Evolutionary conservation across 2,888 invertebrate genomes (phyloP), one percentile per base, ranked within the genome.

Genomic region (Malthinus seriepunctatus): DNA sequence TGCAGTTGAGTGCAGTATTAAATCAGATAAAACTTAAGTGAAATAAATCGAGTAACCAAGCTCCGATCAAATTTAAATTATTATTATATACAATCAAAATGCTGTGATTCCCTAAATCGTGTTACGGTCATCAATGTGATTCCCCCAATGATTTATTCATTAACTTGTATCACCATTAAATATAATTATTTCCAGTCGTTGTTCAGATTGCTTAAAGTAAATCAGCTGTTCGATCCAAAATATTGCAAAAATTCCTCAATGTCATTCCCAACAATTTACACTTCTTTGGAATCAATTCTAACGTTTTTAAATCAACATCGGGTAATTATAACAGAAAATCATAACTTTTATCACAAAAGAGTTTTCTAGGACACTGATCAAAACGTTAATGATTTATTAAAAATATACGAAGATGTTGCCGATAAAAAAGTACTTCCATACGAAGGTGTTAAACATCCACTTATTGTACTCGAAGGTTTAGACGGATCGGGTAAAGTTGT

Each of bases 381-480:
- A 37, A 56, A 66, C 6, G 73, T 77, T 32, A 50, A 64, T 32
- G 64, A 73, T 42, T 62, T 78, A 8, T 55, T 78, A 14, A 46
- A 70, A 23, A 69, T 74, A 50, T 76, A 75, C 56, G 51, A 71
- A 45, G 56, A 60, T 31, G 65, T 70, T 35, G 53, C 63, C 11
- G 50, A 64, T 10, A 32, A 56, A 59, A 42, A 35, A 23, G 33
- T 44, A 61, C 9, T 54, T 60, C 46, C 8, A 44, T 32, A 11
- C 12, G 32, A 7, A 8, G 15, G 57, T 38, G 14, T 35, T 23
- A 70, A 68, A 49, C 69, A 77, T 65, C 79, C 80, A 1, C 73
- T 81, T 33, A 76, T 81, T 50, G 76, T 80, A 4, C 65, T 81
- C 11, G 81, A 81, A 74, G 81, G 81, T 2, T 69, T 81, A 6